Conservation (phyloP, 1,140 invertebrate species). For the Mizuhopecten yessoensis region DNA sequence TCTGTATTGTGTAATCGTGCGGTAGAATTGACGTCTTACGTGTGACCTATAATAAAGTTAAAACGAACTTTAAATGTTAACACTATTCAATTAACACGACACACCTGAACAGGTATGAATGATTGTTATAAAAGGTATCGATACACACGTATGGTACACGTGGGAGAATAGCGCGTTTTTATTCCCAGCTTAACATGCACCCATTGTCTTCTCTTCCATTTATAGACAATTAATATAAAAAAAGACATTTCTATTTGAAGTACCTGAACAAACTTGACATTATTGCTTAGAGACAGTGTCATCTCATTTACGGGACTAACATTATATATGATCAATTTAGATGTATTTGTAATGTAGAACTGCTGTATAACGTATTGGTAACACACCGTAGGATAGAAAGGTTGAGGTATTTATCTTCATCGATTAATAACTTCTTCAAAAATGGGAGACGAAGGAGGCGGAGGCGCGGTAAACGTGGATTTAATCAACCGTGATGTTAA, state of each 20-base stretch:
- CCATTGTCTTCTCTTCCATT: background rate
- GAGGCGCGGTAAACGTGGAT: background rate
- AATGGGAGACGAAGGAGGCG: background rate
- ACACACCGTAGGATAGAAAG: too few relatives aligned
- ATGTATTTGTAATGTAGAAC: too few relatives aligned
- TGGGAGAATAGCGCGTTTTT: background rate
- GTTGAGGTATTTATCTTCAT: too few relatives aligned
- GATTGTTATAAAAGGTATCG: background rate
- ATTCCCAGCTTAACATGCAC: background rate
- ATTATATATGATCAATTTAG: background rate
- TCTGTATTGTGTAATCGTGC: too few relatives aligned
- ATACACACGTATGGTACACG: background rate
- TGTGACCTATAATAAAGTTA: background rate
- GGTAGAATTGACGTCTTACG: too few relatives aligned
- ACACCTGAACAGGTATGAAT: background rate
- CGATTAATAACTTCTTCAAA: too few relatives aligned
- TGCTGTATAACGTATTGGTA: too few relatives aligned
- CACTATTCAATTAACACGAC: constrained; percentile 14
- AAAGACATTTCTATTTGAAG: background rate
- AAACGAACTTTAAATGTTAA: background rate
- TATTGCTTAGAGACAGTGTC: constrained; percentile 30
- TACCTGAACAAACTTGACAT: background rate
- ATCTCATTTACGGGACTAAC: background rate
- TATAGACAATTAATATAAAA: background rate
- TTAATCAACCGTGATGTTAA: background rate